These are phyloP conservation scores for Oscheius onirici DNA, from an alignment of 2,888 invertebrate species.

Conservation along the genomic window DNA sequence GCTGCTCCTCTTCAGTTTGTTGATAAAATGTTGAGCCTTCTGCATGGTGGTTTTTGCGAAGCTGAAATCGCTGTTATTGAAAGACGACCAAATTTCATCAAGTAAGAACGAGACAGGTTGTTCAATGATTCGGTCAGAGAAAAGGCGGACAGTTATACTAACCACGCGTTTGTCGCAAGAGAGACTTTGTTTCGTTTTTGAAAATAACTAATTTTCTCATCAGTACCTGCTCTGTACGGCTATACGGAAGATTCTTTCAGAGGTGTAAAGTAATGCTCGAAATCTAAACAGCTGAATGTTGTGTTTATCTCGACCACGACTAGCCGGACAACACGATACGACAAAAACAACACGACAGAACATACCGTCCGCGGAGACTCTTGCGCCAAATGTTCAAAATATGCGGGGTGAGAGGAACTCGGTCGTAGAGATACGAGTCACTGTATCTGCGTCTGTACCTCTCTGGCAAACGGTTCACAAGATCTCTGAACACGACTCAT, in stretches of 20 bases:
- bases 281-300: constrained; percentile 18
- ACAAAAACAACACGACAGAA: too few species aligned
- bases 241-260: background rate
- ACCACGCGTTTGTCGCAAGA: too few species aligned
- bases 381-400: constrained; percentile 15
- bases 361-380: background rate
- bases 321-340: too few species aligned
- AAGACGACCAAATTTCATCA: background rate
- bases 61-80: constrained; percentile 1
- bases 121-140: too few species aligned
- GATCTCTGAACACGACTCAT: background rate
- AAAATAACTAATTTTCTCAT: background rate
- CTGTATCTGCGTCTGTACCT: background rate
- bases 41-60: constrained; percentile 19
- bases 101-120: background rate
- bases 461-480: background rate
- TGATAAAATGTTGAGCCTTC: constrained; percentile 15
- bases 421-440: background rate
- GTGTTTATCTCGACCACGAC: background rate
- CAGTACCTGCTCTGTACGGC: constrained; percentile 14
- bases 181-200: too few species aligned
- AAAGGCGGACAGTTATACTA: too few species aligned
- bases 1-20: background rate
- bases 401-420: background rate
- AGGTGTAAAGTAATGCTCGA: background rate